phyloP scores from a whole-genome alignment of 2,888 invertebrate species.

The Aphrophora alni region DNA sequence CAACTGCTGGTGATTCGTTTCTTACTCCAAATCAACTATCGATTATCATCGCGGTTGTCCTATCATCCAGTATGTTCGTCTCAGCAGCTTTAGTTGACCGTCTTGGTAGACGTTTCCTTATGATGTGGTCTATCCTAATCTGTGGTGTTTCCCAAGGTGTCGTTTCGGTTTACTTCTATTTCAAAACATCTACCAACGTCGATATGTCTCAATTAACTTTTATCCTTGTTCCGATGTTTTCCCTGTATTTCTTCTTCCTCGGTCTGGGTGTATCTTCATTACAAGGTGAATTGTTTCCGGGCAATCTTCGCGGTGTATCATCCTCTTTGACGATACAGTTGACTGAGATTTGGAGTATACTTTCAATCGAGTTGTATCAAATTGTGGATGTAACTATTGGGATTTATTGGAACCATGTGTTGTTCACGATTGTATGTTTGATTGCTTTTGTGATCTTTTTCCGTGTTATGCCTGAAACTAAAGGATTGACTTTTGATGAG shows the following conservation, averaged over 20 bases:
- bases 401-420: not conserved
- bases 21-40: slow-evolving; percentile 7
- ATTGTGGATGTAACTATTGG: not conserved
- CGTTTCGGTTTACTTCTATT: not conserved
- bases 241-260: not conserved
- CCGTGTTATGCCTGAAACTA: not conserved
- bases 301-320: not conserved
- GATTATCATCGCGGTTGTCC: slow-evolving; percentile 61
- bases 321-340: not conserved
- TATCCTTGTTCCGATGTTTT: not conserved
- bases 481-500: not conserved
- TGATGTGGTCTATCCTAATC: slow-evolving; percentile 15
- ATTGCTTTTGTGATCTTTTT: not conserved
- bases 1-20: slow-evolving; percentile 56
- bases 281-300: not conserved
- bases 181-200: not conserved
- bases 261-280: not conserved
- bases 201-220: not conserved
- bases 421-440: not conserved
- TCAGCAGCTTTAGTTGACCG: slow-evolving; percentile 57
- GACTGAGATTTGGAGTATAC: not conserved
- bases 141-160: not conserved
- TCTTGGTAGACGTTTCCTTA: slow-evolving; percentile 41
- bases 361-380: not conserved
- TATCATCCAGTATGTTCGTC: slow-evolving; percentile 58